phyloP scores from a whole-genome alignment of 2,113 vertebrate genomes.

The Camelus bactrianus region DNA sequence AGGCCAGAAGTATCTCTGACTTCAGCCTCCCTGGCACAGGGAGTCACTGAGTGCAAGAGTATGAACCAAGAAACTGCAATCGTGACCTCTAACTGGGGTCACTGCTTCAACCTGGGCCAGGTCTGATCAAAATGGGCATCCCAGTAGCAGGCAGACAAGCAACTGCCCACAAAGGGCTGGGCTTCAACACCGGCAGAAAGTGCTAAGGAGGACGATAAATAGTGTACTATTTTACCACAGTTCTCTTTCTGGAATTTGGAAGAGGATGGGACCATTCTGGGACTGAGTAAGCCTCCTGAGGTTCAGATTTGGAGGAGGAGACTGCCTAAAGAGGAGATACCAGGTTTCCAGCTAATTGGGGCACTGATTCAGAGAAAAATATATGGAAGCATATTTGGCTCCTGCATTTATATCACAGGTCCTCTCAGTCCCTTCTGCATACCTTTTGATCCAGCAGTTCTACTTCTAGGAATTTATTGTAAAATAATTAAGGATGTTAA shows the following conservation, averaged over 20 bases:
- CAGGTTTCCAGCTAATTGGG: background rate
- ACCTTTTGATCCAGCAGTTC: background rate
- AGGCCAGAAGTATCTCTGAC: background rate
- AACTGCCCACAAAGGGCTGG: background rate
- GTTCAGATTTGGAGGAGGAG: background rate
- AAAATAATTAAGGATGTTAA: slow-evolving; percentile 29
- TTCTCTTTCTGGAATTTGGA: background rate
- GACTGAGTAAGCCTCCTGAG: background rate
- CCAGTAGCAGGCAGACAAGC: background rate
- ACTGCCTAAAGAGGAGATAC: background rate
- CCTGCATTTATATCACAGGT: background rate
- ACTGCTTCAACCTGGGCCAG: background rate
- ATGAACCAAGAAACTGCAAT: background rate
- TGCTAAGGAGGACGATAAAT: background rate
- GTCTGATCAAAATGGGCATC: background rate
- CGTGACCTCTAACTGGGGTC: background rate
- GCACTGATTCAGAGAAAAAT: background rate
- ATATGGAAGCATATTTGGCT: background rate
- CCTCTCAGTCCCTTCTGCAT: background rate
- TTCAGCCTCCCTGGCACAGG: background rate
- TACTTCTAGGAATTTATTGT: background rate
- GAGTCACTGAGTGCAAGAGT: background rate
- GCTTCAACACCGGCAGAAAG: background rate
- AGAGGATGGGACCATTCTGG: background rate
- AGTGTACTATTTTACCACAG: background rate